Evolutionary conservation across 2,797 vertebrate genomes (phyloP), one percentile per base, ranked within the genome.

Genomic region (Pseudochirops cupreus): DNA sequence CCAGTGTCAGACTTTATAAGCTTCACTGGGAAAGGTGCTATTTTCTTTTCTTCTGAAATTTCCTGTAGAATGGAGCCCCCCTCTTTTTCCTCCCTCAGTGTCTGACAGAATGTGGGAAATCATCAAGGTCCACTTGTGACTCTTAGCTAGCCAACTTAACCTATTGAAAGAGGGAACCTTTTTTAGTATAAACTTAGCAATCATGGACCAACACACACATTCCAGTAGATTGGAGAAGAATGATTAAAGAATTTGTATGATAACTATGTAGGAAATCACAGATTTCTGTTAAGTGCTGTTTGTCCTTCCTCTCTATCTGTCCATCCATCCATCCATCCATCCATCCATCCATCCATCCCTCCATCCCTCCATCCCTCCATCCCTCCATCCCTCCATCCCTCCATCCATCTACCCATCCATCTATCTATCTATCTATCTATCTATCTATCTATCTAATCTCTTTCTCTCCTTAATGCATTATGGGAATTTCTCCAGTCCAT

Each of bases 11-110:
- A 28, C 50, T 94, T 97, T 91, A 82, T 95, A 92, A 33, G 1
- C 53, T 14, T 89, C 57, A 26, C 12, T 82, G 90, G 90, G 74
- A 92, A 96, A 90, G 59, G 46, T 0, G 54, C 57, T 46, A 31
- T 55, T 53, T 82, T 96, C 58, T 90, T 96, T 96, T 93, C 52
- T 94, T 29, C 46, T 1, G 54, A 94, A 94, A 82, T 56, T 59
- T 24, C 46, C 1, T 94, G 55, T 96, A 53, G 91, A 52, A 92
- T 24, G 87, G 82, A 91, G 91, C 5, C n/a, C 62, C 82, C 21
- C 7, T 82, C 21, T 4, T 46, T 24, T 46, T 46, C 39, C n/a
- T 39, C 21, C 46, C 7, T 11, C 33, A 74, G n/a, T 67, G 62
- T 16, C n/a, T 67, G 59, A 67, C n/a, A 67, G 59, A 67, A n/a